Conservation (phyloP, 2,888 invertebrate species). For the Pachycephus smyrnensis region DNA sequence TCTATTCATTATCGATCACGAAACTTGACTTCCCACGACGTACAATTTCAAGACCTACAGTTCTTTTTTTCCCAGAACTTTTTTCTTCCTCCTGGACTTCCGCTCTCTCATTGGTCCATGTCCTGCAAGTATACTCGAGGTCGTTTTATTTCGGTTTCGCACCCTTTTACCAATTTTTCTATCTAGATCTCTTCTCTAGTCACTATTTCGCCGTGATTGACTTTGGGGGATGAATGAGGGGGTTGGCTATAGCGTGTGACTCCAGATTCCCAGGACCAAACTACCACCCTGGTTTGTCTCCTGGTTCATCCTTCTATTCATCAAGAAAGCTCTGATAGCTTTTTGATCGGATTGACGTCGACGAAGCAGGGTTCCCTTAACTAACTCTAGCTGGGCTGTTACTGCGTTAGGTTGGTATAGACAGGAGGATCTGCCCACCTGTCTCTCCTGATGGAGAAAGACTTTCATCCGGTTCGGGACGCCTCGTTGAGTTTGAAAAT, state of each 20-base stretch:
- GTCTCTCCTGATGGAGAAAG: neutral
- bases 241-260: neutral
- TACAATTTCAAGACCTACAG: neutral
- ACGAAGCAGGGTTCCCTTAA: neutral
- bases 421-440: neutral
- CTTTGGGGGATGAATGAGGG: neutral
- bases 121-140: neutral
- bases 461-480: neutral
- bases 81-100: neutral
- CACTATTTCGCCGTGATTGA: neutral
- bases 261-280: neutral
- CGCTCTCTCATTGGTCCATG: neutral
- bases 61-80: neutral
- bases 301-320: constrained; percentile 26
- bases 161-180: neutral
- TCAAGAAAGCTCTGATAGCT: constrained; percentile 41
- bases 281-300: neutral
- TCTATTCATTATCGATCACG: too few species aligned
- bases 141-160: neutral
- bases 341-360: constrained; percentile 40
- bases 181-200: neutral
- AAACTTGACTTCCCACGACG: too few species aligned
- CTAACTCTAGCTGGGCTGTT: neutral
- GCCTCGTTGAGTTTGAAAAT: neutral
- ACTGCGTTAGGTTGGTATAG: neutral